Percentiles rank a stretch among this genome's conserved stretches.
Conservation (phyloP, 2,888 invertebrate genomes). For the Perizoma flavofasciatum region DNA sequence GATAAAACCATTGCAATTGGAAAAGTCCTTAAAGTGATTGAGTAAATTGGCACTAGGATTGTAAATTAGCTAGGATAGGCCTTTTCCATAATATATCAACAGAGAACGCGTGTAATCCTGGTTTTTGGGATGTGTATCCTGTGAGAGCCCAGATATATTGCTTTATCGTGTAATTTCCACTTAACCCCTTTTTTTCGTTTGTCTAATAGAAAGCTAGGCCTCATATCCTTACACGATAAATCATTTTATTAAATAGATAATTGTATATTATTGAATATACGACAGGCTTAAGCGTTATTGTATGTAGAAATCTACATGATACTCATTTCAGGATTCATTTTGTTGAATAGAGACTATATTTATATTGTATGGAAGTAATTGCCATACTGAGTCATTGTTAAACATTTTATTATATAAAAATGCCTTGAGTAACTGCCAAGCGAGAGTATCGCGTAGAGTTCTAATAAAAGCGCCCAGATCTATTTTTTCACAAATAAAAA, state of each 20-base stretch:
- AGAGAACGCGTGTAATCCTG: conserved; percentile 72
- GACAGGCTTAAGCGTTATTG: conserved; percentile 43
- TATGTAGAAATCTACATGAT: conserved; percentile 50
- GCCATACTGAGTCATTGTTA: conserved; percentile 33
- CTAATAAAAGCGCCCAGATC: conserved; percentile 44
- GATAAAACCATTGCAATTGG: conserved; percentile 96
- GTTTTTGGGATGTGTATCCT: conserved; percentile 67
- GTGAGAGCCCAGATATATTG: conserved; percentile 72
- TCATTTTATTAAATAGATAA: conserved; percentile 31
- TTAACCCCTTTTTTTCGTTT: conserved; percentile 51
- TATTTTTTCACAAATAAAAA: conserved; percentile 41
- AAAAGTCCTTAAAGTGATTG: conserved; percentile 98
- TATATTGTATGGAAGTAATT: conserved; percentile 38
- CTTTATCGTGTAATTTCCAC: conserved; percentile 62
- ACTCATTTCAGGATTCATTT: conserved; percentile 41
- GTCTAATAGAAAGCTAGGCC: conserved; percentile 72
- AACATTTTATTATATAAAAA: conserved; percentile 23
- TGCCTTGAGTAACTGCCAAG: conserved; percentile 23
- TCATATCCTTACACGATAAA: conserved; percentile 48
- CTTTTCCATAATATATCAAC: conserved; percentile 79
- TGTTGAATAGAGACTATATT: conserved; percentile 36
- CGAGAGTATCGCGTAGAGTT: conserved; percentile 51
- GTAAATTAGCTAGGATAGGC: conserved; percentile 82
- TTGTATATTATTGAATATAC: conserved; percentile 30
- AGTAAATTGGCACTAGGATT: conserved; percentile 87